Evolutionary conservation across 2,888 invertebrate species (phyloP).

Genomic region (Parascotia fuliginaria): DNA sequence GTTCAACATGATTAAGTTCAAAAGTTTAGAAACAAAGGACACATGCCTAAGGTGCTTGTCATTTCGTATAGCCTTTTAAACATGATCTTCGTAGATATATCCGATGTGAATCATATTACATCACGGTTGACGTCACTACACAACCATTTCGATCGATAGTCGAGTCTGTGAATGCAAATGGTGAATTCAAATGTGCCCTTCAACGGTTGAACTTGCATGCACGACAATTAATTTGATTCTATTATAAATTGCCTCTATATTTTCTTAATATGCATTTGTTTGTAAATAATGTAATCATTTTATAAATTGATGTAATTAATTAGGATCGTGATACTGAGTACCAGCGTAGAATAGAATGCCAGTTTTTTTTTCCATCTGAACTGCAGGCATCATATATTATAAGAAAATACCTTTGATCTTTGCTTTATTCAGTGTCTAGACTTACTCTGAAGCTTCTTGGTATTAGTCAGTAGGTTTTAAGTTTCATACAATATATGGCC

Average conservation of each 20-base stretch:
- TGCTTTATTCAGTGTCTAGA: too few relatives aligned
- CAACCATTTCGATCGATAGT: conserved; percentile 66
- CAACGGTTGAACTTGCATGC: conserved; percentile 56
- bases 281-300: conserved; percentile 25
- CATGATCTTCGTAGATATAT: conserved; percentile 46
- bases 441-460: too few relatives aligned
- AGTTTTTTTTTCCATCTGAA: too few relatives aligned
- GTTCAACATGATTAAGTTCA: conserved; percentile 5
- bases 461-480: too few relatives aligned
- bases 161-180: conserved; percentile 63
- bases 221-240: conserved; percentile 44
- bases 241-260: conserved; percentile 23
- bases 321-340: too few relatives aligned
- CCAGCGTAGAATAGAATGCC: too few relatives aligned
- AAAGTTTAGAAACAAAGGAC: conserved; percentile 21
- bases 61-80: conserved; percentile 41
- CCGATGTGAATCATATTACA: conserved; percentile 66
- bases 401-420: too few relatives aligned
- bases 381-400: too few relatives aligned
- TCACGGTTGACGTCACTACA: conserved; percentile 75
- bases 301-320: neutral
- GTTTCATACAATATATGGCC: too few relatives aligned
- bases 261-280: conserved; percentile 26
- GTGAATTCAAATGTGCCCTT: conserved; percentile 73
- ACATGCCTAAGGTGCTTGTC: conserved; percentile 24